Evolutionary conservation across 2,797 vertebrate genomes (phyloP), one percentile per base, ranked within the genome.

Genomic region (Philypnodon macrostomus): DNA sequence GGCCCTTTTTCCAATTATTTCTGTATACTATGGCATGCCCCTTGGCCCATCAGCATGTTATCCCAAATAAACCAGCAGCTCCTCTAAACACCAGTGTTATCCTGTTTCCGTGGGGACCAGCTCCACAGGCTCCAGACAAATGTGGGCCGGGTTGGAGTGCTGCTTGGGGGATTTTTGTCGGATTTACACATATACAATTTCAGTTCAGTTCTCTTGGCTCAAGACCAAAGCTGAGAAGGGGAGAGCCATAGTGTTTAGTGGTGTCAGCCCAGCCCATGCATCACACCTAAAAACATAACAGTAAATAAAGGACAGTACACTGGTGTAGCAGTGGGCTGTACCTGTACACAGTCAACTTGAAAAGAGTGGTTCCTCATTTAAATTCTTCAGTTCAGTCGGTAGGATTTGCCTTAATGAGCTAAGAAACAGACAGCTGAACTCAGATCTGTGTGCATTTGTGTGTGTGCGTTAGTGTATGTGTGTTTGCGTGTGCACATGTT

Each of bases 141-240:
- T 54, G 14, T 45, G 49, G 67, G 74, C 67, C 34, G 64, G 47
- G 47, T 32, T 52, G 68, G 54, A 67, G 61, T 51, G 90, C 86
- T 87, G 88, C 85, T 81, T 1, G 63, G 76, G 88, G 92, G 92
- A 91, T 92, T 95, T 94, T 90, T 63, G 11, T 88, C 91, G 91
- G 93, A 95, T 97, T 97, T 96, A 93, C 95, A 96, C 94, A 18
- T 95, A 93, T 94, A 93, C 89, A 76, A 88, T 96, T 97, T 95
- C 92, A 94, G 60, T 91, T 78, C 88, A 89, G 82, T 90, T 87
- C 88, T 27, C 38, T 65, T 33, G 58, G 63, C 77, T 88, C 85
- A 90, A 94, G 92, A 92, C 91, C n/a, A n/a, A n/a, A n/a, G n/a
- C n/a, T n/a, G n/a, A n/a, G n/a, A 75, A 70, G 87, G 80, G 92